Evolutionary conservation across 2,113 vertebrate genomes (phyloP), one percentile per base, ranked within the genome.

Genomic region (Acinonyx jubatus): DNA sequence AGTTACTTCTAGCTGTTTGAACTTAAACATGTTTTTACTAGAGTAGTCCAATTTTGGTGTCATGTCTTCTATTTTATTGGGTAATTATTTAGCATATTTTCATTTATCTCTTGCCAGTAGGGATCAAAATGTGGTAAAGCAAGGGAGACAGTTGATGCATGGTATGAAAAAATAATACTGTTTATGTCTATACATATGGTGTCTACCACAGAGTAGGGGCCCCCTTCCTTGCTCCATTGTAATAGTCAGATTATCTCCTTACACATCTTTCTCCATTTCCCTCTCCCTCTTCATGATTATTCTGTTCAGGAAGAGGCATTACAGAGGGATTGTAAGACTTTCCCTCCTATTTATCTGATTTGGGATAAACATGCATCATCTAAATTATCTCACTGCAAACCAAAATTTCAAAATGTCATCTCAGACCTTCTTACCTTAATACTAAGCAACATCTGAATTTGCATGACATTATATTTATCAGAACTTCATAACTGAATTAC

Each of bases 351-450:
- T 85, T 85, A 74, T 7, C 38, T 84, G 38, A 93, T 38, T 57
- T 71, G 18, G 19, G 14, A 93, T 71, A 97, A 95, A 61, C 4
- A n/a, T 61, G 11, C 4, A 89, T 73, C 38, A 89, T 63, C 16
- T 80, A 82, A 88, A 45, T 48, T 68, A 96, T 66, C 11, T 89
- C 65, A 96, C 16, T 93, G 95, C 45, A 84, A 85, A 96, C 31
- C 18, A 85, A 93, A 23, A 57, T 66, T 92, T 80, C 25, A 45
- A 91, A 86, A 68, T 29, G 6, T 41, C 38, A 27, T 16, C 1
- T 14, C 50, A 82, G 31, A 4, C 36, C 41, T 94, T 7, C 23
- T 84, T 3, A 84, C 52, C 23, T 73, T 87, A 65, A 90, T 16
- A 41, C 25, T 79, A 84, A 88, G 3, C 16, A 66, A 50, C 12